Conservation (phyloP, 2,113 vertebrate species). For the Gobiocypris rarus region DNA sequence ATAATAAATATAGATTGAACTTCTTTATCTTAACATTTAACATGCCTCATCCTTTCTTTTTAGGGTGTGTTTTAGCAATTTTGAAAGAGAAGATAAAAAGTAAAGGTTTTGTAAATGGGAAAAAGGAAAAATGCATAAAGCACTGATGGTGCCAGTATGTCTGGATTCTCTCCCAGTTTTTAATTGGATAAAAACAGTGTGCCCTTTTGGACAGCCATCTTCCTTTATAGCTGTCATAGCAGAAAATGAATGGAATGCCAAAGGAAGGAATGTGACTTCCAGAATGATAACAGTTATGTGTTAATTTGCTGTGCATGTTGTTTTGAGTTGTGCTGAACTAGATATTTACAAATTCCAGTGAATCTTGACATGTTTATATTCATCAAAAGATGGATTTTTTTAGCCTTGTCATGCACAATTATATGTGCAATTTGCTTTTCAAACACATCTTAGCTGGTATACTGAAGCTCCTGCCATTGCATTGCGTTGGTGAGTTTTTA, state of each 20-base stretch:
- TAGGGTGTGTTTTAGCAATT: not conserved
- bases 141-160: not conserved
- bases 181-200: conserved; percentile 54
- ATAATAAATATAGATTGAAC: conserved; percentile 46
- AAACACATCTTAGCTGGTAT: not conserved
- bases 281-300: not conserved
- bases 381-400: not conserved
- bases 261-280: not conserved
- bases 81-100: not conserved
- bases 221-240: conserved; percentile 52
- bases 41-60: not conserved
- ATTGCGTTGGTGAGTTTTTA: not conserved
- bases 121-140: not conserved
- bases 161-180: conserved; percentile 3
- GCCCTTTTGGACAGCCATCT: conserved; percentile 50
- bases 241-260: conserved; percentile 33
- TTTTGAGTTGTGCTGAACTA: not conserved
- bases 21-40: not conserved
- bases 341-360: not conserved
- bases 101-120: not conserved
- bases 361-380: not conserved
- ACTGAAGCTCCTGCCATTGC: not conserved
- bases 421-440: not conserved
- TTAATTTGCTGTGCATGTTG: not conserved
- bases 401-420: not conserved